These are phyloP conservation scores for Stegodyphus dumicola DNA, from an alignment of 1,140 invertebrate species.

Conservation along the genomic window DNA sequence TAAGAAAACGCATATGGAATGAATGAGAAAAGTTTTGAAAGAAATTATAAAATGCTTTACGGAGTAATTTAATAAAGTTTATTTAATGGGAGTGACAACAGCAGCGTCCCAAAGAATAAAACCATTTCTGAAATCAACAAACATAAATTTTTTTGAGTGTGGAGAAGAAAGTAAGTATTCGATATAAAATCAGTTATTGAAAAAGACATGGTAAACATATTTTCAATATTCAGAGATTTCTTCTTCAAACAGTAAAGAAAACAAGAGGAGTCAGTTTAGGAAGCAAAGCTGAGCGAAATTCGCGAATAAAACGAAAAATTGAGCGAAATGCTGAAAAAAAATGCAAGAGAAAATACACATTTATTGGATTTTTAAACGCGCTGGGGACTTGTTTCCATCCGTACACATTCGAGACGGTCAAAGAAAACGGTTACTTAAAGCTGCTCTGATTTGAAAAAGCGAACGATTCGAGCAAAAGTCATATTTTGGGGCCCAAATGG, in stretches of 20 bases:
- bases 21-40: too few relatives aligned
- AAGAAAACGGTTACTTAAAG: conserved; percentile 34
- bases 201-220: conserved; percentile 28
- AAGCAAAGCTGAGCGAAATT: too few relatives aligned
- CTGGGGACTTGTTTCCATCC: conserved; percentile 17
- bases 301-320: not conserved
- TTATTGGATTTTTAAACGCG: conserved; percentile 51
- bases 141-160: too few relatives aligned
- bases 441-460: conserved; percentile 11
- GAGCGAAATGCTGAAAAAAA: not conserved
- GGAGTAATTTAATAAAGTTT: too few relatives aligned
- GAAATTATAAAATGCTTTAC: too few relatives aligned
- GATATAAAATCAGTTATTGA: not conserved
- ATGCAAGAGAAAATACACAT: conserved; percentile 14
- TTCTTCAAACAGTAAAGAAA: conserved; percentile 31
- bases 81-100: too few relatives aligned
- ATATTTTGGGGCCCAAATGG: too few relatives aligned
- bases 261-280: not conserved
- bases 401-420: conserved; percentile 6
- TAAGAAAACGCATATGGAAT: too few relatives aligned
- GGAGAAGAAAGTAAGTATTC: not conserved
- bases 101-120: too few relatives aligned
- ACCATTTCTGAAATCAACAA: too few relatives aligned
- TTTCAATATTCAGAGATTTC: conserved; percentile 46
- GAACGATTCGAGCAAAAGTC: not conserved